Conservation (phyloP, 2,888 invertebrate genomes). For the Phortica okadai region DNA sequence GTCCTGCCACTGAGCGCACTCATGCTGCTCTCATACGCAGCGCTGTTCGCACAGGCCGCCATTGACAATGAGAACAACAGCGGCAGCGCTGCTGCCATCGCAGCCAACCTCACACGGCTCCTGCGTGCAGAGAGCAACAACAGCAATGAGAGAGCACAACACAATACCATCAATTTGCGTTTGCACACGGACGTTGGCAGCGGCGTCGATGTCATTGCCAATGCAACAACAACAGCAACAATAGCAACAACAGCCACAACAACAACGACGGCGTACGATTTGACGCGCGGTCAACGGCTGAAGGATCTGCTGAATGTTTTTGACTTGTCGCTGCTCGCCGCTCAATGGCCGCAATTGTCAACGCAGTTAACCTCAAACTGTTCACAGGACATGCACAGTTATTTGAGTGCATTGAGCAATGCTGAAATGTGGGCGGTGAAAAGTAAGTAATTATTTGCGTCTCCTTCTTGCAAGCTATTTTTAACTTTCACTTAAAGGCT, state of each 20-base stretch:
- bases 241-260: constrained; percentile 32
- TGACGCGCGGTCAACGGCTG: constrained; percentile 65
- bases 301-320: constrained; percentile 74
- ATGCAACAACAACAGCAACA: neutral
- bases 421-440: constrained; percentile 75
- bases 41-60: constrained; percentile 1
- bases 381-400: constrained; percentile 71
- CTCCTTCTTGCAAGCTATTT: constrained; percentile 33
- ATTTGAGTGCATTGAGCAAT: constrained; percentile 70
- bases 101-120: neutral
- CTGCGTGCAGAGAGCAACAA: neutral
- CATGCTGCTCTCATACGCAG: neutral
- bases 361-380: constrained; percentile 67
- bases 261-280: constrained; percentile 51
- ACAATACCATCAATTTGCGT: constrained; percentile 62
- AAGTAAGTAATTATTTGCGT: constrained; percentile 69
- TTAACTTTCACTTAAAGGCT: too few species aligned
- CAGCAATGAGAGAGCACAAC: constrained; percentile 37
- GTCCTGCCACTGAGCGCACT: neutral
- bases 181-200: constrained; percentile 47
- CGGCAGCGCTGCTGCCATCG: neutral
- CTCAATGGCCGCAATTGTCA: constrained; percentile 66
- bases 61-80: constrained; percentile 10
- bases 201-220: constrained; percentile 22
- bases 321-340: constrained; percentile 69